phyloP scores from a whole-genome alignment of 2,888 invertebrate species.

The Lucinisca nassula region DNA sequence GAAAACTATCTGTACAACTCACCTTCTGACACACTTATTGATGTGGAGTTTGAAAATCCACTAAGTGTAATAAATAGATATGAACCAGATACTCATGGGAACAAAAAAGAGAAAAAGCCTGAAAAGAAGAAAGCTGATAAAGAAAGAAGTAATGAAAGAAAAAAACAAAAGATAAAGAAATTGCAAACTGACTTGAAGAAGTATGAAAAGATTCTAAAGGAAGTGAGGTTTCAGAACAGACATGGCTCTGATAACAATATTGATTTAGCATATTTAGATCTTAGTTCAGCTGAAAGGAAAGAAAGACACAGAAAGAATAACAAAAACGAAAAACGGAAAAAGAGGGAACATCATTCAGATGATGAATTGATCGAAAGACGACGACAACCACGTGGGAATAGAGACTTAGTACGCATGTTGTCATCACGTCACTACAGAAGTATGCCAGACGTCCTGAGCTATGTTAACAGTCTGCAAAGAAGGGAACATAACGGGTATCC shows the following conservation, averaged over 20 bases:
- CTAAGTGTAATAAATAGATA: slow-evolving; percentile 35
- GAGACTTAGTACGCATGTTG: slow-evolving; percentile 58
- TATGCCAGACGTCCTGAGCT: slow-evolving; percentile 65
- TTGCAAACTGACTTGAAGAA: background rate
- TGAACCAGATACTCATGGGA: background rate
- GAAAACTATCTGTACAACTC: slow-evolving; percentile 56
- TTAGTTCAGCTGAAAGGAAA: background rate
- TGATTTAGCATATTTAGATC: background rate
- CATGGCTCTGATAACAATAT: background rate
- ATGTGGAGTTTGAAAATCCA: slow-evolving; percentile 65
- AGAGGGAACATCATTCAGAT: background rate
- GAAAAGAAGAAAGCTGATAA: slow-evolving; percentile 30
- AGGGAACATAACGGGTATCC: slow-evolving; percentile 8
- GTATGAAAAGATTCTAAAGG: slow-evolving; percentile 14
- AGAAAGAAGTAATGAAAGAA: slow-evolving; percentile 24
- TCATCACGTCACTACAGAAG: slow-evolving; percentile 56
- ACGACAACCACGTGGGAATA: slow-evolving; percentile 52
- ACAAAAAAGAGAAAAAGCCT: slow-evolving; percentile 12
- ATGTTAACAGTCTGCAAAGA: slow-evolving; percentile 64
- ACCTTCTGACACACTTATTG: slow-evolving; percentile 63
- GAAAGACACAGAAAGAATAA: slow-evolving; percentile 2
- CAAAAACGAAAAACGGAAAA: background rate
- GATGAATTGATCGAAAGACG: background rate
- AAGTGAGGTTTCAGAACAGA: slow-evolving; percentile 20
- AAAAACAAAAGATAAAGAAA: slow-evolving; percentile 18